Base-by-base conservation (phyloP, 2,113 vertebrate species). In the Pachypanchax playfairii region DNA sequence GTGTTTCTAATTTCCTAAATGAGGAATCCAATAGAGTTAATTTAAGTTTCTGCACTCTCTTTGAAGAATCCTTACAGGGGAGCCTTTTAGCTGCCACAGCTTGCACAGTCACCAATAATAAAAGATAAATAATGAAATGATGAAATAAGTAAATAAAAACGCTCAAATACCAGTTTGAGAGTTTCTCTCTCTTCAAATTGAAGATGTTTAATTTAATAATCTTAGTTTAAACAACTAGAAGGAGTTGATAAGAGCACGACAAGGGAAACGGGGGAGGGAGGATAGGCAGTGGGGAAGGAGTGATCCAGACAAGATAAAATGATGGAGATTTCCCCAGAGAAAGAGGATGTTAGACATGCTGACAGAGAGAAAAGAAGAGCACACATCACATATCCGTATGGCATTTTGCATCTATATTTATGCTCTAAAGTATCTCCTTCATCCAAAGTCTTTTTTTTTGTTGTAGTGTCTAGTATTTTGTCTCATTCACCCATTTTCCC, bases 1-100 rank as follows among this genome's bases (percentile, higher is more conserved):
- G 53, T 59, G 81, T 64, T 72, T 80, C 69, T 89, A 73, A 70
- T 85, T 81, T 77, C 29, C 73, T 65, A 69, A 88, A 89, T 66
- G 68, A 84, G 67, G 65, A 76, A 81, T 81, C 77, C 75, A 82
- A 69, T 80, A 57, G 70, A 73, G 78, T 82, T 73, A 63, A 75
- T 85, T 85, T 82, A 73, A 85, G 86, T 73, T 58, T 84, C 63
- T 61, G 65, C 63, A 66, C 62, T 70, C 38, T 65, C 51, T 66
- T 75, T 77, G 57, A 60, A 20, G 38, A 71, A 28, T 72, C 55
- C 53, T 80, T 66, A 61, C 64, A 56, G 61, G 43, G 65, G 42
- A 65, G 72, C 59, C 73, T 60, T 73, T 82, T 56, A 64, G 54
- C 65, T 65, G 46, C 50, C 57, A 36, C 54, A 49, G 55, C 50